Percentiles rank a stretch among this genome's conserved stretches.
Conservation (phyloP, 2,888 invertebrate species). For the Tinea trinotella region DNA sequence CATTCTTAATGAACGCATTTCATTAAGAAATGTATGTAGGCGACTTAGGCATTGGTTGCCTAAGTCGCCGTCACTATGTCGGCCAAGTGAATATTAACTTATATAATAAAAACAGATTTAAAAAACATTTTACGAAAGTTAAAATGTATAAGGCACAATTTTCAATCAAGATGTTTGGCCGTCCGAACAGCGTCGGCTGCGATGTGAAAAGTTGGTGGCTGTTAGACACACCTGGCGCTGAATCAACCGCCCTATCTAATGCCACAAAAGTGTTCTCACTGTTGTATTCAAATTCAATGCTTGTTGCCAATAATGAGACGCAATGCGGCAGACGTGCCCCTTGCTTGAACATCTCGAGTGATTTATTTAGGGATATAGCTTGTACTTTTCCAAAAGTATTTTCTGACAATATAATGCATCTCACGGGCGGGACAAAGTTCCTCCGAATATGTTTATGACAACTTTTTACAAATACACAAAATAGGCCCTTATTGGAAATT, state of each 20-base stretch:
- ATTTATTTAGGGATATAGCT: constrained; percentile 8
- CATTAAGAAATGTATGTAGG: too few species aligned
- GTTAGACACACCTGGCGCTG: constrained; percentile 16
- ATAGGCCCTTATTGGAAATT: too few species aligned
- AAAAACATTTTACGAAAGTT: background rate
- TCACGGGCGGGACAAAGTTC: background rate
- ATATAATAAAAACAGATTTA: too few species aligned
- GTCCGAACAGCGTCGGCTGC: background rate
- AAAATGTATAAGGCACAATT: too few species aligned
- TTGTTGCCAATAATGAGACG: constrained; percentile 19
- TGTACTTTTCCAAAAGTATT: background rate
- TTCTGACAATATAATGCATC: constrained; percentile 12
- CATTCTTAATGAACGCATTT: too few species aligned
- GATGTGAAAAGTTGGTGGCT: constrained; percentile 12
- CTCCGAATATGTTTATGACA: background rate
- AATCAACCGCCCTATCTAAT: background rate
- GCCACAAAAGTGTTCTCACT: constrained; percentile 11
- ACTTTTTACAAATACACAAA: too few species aligned
- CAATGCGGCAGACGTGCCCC: constrained; percentile 18
- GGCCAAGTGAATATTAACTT: too few species aligned
- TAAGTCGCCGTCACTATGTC: too few species aligned
- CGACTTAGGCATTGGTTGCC: too few species aligned
- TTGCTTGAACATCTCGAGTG: constrained; percentile 7
- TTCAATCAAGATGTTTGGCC: constrained; percentile 7
- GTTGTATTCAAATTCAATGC: constrained; percentile 19